These are phyloP conservation scores for Pedicia rivosa DNA, from an alignment of 2,888 invertebrate genomes.

Conservation along the genomic window DNA sequence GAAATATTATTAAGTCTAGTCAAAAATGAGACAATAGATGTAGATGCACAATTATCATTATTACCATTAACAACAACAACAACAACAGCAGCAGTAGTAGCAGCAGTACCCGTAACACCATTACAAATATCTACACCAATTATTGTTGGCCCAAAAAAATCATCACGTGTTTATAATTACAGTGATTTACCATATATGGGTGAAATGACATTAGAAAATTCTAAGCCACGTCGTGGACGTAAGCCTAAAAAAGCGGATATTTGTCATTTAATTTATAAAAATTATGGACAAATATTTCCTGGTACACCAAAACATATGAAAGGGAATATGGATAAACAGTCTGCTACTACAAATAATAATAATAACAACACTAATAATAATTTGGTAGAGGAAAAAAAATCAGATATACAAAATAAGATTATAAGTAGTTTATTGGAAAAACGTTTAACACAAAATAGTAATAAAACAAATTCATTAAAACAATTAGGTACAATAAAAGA, in stretches of 20 bases:
- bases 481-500: constrained; percentile 16
- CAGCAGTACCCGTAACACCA: constrained; percentile 20
- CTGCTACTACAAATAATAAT: neutral
- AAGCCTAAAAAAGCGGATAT: constrained; percentile 89
- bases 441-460: constrained; percentile 42
- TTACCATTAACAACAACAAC: constrained; percentile 1
- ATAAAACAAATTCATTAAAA: neutral
- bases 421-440: constrained; percentile 54
- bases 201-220: constrained; percentile 78
- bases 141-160: constrained; percentile 20
- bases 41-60: too few species aligned
- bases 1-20: neutral
- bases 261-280: constrained; percentile 80
- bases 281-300: constrained; percentile 74
- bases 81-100: constrained; percentile 6
- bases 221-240: constrained; percentile 68
- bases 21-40: neutral
- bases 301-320: constrained; percentile 43
- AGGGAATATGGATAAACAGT: neutral
- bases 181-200: constrained; percentile 85
- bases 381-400: neutral
- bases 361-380: neutral
- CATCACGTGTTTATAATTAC: constrained; percentile 44
- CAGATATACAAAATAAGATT: constrained; percentile 35
- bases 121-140: constrained; percentile 10